Percentiles rank a stretch among this genome's conserved stretches.
Conservation (phyloP, 30 jellyfish, hydroid and myxozoan genomes). For the Pseudorhiza aurosa region DNA sequence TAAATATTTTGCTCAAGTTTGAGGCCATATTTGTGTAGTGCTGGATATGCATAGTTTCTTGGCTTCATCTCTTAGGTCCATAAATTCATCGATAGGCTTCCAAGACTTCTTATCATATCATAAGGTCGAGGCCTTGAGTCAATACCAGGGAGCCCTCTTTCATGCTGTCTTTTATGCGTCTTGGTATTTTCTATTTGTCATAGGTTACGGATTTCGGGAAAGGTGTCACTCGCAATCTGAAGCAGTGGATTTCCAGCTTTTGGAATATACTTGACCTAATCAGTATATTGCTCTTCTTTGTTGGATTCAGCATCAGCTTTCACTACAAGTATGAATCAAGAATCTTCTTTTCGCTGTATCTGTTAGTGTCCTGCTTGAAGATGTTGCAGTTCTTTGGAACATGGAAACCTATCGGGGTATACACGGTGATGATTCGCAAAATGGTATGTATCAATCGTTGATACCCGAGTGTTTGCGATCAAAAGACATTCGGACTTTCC, state of each 20-base stretch:
- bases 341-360: slow-evolving; percentile 9
- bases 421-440: slow-evolving; percentile 60
- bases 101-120: no score
- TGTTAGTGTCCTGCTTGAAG: slow-evolving; percentile 38
- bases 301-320: slow-evolving; percentile 33
- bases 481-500: no score
- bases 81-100: no score
- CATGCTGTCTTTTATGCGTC: neutral
- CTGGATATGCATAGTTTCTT: no score
- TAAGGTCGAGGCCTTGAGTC: no score
- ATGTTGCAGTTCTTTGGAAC: slow-evolving; percentile 32
- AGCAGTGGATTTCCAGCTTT: slow-evolving; percentile 27
- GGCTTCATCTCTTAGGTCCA: no score
- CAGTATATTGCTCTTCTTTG: slow-evolving; percentile 18
- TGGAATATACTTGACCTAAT: slow-evolving; percentile 61
- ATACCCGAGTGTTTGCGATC: no score
- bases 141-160: no score
- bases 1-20: no score
- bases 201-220: slow-evolving; percentile 39
- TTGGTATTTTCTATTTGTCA: neutral
- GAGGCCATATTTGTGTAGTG: no score
- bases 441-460: no score
- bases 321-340: neutral
- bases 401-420: slow-evolving; percentile 42
- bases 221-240: neutral